Conservation (phyloP, 1,140 invertebrate species). For the Drosophila teissieri region DNA sequence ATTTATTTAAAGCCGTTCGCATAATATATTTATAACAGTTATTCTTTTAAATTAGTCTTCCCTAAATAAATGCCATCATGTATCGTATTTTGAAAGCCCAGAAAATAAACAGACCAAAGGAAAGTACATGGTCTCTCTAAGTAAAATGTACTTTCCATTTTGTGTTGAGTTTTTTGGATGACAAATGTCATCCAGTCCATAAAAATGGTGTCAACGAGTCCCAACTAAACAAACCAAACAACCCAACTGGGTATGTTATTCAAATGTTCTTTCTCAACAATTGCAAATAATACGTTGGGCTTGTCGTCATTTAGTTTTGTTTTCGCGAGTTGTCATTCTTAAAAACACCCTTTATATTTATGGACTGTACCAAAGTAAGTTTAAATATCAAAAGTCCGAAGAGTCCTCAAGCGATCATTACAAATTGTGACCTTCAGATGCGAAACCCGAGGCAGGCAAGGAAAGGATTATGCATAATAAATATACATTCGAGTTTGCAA, state of each 20-base stretch:
- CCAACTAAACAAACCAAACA: conserved; percentile 5
- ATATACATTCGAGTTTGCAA: conserved; percentile 37
- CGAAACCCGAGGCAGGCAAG: background rate
- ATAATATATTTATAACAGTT: background rate
- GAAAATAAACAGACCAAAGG: background rate
- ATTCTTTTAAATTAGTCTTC: conserved; percentile 7
- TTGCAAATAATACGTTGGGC: conserved; percentile 22
- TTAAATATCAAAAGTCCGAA: conserved; percentile 1
- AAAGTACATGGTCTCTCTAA: conserved; percentile 6
- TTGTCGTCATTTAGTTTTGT: conserved; percentile 42
- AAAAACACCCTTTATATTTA: conserved; percentile 11
- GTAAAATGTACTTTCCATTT: conserved; percentile 14
- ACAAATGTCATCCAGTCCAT: conserved; percentile 42
- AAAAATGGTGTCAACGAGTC: background rate
- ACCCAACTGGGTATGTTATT: background rate
- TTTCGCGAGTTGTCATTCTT: conserved; percentile 28
- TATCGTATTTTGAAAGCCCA: background rate
- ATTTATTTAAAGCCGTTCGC: background rate
- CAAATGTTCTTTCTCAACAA: conserved; percentile 21
- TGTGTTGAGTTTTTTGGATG: conserved; percentile 24
- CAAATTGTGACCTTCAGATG: conserved; percentile 9
- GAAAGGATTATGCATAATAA: conserved; percentile 37
- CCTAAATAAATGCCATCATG: conserved; percentile 7
- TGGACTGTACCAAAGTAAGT: background rate
- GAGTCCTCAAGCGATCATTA: conserved; percentile 4